Evolutionary conservation across 2,113 vertebrate genomes (phyloP).

Genomic region (Numida meleagris): DNA sequence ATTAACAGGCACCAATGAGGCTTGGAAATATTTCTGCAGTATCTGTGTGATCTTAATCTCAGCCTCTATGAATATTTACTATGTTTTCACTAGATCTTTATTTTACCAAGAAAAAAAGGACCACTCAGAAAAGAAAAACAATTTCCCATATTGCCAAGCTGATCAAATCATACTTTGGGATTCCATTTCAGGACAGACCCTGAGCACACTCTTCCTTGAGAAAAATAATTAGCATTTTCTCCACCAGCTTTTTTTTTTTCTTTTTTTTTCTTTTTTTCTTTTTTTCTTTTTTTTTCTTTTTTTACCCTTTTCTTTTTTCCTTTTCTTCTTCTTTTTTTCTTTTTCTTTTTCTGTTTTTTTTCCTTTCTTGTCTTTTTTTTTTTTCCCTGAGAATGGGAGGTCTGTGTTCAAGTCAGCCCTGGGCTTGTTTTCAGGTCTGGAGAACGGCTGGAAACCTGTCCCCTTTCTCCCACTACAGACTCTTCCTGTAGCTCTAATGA

Average conservation of each 20-base stretch:
- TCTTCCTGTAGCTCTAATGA: neutral
- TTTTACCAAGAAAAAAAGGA: neutral
- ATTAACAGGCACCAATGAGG: neutral
- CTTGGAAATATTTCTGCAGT: neutral
- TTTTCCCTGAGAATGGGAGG: neutral
- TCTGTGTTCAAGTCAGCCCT: neutral
- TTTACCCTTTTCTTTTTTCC: fast-evolving
- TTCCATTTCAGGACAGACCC: neutral
- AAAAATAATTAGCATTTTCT: neutral
- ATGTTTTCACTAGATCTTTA: neutral
- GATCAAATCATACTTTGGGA: neutral
- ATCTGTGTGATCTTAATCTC: neutral
- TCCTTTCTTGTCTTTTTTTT: fast-evolving
- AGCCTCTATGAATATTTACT: neutral
- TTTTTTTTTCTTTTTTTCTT: fast-evolving
- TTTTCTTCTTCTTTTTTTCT: no score
- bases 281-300: neutral
- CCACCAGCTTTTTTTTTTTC: neutral
- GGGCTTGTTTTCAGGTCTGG: neutral
- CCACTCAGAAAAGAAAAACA: neutral
- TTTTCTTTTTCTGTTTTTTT: neutral
- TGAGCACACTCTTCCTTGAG: neutral
- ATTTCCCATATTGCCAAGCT: neutral
- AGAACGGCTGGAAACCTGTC: neutral
- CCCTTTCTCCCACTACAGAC: neutral